Conservation (phyloP, 2,797 vertebrate species). For the Sebastes vulpes region DNA sequence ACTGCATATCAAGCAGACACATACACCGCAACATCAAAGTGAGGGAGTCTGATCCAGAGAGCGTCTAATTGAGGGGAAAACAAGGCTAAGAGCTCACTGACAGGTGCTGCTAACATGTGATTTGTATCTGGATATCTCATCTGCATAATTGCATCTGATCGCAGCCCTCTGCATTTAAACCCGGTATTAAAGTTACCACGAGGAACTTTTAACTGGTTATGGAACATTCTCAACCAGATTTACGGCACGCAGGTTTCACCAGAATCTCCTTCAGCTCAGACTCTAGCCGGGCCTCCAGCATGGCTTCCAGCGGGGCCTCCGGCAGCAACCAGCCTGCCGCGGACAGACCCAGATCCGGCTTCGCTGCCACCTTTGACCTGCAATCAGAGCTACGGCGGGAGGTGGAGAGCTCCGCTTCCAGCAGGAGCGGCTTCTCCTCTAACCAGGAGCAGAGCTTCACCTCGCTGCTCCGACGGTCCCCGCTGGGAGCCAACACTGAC, state of each 20-base stretch:
- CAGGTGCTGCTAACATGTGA: not conserved
- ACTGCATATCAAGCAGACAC: constrained; percentile 2
- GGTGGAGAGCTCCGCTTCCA: not conserved
- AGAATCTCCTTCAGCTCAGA: not conserved
- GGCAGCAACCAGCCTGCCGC: not conserved
- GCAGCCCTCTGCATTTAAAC: not conserved
- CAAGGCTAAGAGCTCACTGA: constrained; percentile 5
- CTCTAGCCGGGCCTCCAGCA: too few species aligned
- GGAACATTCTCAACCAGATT: not conserved
- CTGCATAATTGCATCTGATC: not conserved
- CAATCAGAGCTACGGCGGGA: not conserved
- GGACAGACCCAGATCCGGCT: not conserved
- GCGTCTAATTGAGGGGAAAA: constrained; percentile 24
- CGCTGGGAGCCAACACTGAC: not conserved
- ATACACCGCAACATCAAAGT: constrained; percentile 15
- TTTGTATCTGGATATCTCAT: not conserved
- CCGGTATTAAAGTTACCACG: not conserved
- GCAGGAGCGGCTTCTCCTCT: too few species aligned
- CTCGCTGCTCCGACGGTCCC: not conserved
- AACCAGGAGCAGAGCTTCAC: not conserved
- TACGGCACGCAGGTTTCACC: not conserved
- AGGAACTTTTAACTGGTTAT: not conserved
- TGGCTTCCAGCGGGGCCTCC: not conserved
- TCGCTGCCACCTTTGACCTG: not conserved
- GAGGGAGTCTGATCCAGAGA: not conserved